A percentile compares a stretch with the other conserved stretches of the same genome.
phyloP scores from a whole-genome alignment of 2,797 vertebrate genomes.

The Telmatherina bonti region DNA sequence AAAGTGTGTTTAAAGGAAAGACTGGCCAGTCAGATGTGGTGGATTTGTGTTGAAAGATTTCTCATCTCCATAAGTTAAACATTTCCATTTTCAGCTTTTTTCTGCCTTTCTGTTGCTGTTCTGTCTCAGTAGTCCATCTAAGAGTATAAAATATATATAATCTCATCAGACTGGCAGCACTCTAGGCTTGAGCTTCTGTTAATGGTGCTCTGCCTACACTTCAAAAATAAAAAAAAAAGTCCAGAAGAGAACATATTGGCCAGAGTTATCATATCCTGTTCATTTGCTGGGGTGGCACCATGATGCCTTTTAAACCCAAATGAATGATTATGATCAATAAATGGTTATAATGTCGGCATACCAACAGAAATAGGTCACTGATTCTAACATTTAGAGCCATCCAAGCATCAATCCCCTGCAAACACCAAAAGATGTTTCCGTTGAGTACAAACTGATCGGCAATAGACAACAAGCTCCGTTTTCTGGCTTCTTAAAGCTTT shows the following conservation, averaged over 20 bases:
- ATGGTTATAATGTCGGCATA: conserved; percentile 8
- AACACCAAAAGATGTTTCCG: background rate
- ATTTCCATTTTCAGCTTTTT: background rate
- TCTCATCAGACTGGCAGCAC: background rate
- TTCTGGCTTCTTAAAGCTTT: conserved; percentile 22
- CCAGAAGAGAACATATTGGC: conserved; percentile 11
- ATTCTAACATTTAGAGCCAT: conserved; percentile 7
- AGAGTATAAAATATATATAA: background rate
- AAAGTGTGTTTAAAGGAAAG: background rate
- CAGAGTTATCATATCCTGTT: background rate
- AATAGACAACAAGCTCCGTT: background rate
- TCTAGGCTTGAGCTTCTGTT: conserved; percentile 21
- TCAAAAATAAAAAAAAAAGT: conserved; percentile 36
- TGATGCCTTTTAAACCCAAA: background rate
- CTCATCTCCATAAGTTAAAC: conserved; percentile 9
- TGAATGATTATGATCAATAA: conserved; percentile 17
- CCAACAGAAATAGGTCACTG: background rate
- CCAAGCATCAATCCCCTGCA: background rate
- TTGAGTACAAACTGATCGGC: conserved; percentile 1
- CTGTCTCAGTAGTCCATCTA: background rate
- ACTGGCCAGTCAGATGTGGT: conserved; percentile 3
- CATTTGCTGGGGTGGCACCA: background rate
- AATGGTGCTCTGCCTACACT: conserved; percentile 36
- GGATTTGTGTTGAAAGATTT: background rate
- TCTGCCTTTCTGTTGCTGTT: background rate